Evolutionary conservation across 2,797 vertebrate species (phyloP), one percentile per base, ranked within the genome.

Genomic region (Rachycentron canadum): DNA sequence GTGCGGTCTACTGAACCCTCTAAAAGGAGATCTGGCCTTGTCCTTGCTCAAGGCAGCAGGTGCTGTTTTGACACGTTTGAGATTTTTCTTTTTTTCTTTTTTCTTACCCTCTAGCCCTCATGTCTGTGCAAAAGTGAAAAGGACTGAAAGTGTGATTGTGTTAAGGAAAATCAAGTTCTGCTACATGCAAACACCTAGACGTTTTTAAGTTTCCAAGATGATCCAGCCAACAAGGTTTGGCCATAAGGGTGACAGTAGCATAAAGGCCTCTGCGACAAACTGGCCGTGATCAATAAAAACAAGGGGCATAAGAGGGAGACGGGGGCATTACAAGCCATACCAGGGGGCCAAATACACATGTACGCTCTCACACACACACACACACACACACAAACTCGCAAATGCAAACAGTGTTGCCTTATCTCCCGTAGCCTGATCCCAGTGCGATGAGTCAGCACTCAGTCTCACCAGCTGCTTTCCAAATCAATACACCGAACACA

Each of bases 371-470:
- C n/a, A 49, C 56, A 21, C 26, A 36, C 34, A 72, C 59, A 21
- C 17, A 19, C 23, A 26, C 32, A 28, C 19, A 71, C 36, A 41
- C 23, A 16, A 26, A 34, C 36, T 34, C 21, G 43, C 40, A 34
- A 41, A 25, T 6, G 25, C 62, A 43, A 4, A 82, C 61, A 77
- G 40, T 19, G 73, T 61, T 64, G 75, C 73, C 65, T 89, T 85
- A 91, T 89, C 86, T 90, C 81, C 38, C 36, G 41, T 40, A 58
- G 72, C 38, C 76, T 82, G 78, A 83, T 80, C 77, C 81, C 67
- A 85, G 50, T 84, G 50, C 61, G 17, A 91, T 93, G 94, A 38
- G 81, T 95, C 93, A 94, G 93, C 93, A 86, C 60, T 79, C 17
- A n/a, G 59, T 88, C 75, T 84, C 64, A 78, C 86, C 88, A 87